Base-by-base conservation (phyloP, 2,797 vertebrate genomes). In the Picus viridis region DNA sequence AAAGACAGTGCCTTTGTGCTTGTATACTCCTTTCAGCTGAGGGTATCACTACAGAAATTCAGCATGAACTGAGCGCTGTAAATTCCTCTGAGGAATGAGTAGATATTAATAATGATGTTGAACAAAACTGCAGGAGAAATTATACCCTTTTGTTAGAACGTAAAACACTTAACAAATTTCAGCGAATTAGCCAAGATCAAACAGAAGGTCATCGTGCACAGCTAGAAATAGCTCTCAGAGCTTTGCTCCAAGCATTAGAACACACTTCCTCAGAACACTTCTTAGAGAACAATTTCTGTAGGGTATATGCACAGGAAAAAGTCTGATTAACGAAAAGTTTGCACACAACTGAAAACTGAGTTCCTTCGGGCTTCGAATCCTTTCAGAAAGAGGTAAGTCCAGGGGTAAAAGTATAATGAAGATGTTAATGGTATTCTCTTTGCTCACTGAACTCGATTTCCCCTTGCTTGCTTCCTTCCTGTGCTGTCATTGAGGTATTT, bases 121-220 rank as follows among this genome's bases (percentile, higher is more conserved):
- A 89, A 86, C 27, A 72, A 75, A 93, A 94, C 87, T 64, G 49
- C 53, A 57, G 76, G 22, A 29, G 77, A 91, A 93, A 93, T 78
- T 77, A 90, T 89, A 89, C 63, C 63, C 86, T 81, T 93, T 86
- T 92, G 72, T 87, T 94, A 70, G 85, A 75, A 63, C 41, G 53
- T 63, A 75, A 89, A 96, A 73, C 80, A 82, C 64, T 88, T 81
- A 69, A 65, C 63, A 72, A 51, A 78, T 81, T 83, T 61, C 61
- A 51, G 62, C 71, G 88, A 91, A 83, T 92, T 96, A 95, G 80
- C 30, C 27, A 75, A 92, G 93, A 94, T 94, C 91, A 93, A 94
- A 96, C 51, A 85, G 88, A 27, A 89, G 84, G 82, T 83, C 93
- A 61, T 56, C 78, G 78, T 80, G 51, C 82, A 75, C 30, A 72